Evolutionary conservation across 2,113 vertebrate genomes (phyloP).

Genomic region (Tragulus kanchil): DNA sequence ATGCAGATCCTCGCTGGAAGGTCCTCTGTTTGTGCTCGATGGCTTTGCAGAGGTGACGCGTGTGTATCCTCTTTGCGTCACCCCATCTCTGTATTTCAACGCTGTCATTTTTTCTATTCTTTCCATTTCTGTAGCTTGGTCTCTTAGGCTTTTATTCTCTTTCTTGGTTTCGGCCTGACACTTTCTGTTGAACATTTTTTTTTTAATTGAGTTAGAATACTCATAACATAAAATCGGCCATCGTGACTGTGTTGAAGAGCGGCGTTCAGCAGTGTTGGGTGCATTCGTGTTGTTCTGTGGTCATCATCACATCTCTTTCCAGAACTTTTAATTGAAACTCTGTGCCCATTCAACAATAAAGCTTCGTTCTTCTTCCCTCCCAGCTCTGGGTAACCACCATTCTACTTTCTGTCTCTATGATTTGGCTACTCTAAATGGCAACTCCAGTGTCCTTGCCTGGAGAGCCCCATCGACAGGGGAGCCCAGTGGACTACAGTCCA

Average conservation of each 20-base stretch:
- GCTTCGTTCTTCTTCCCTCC: neutral
- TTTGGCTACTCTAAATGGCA: neutral
- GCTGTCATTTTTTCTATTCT: neutral
- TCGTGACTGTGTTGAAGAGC: neutral
- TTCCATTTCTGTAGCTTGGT: neutral
- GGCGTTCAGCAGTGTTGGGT: neutral
- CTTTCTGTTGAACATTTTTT: neutral
- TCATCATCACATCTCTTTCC: neutral
- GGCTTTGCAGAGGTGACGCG: neutral
- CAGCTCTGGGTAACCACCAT: neutral
- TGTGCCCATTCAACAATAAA: neutral
- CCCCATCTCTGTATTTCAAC: neutral
- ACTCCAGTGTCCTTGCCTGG: no score
- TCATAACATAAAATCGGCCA: neutral
- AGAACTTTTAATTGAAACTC: conserved; percentile 4
- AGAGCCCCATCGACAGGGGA: no score
- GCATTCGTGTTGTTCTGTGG: neutral
- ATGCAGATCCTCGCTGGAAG: neutral
- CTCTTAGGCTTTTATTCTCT: conserved; percentile 21
- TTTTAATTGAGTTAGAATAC: neutral
- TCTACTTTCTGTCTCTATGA: conserved; percentile 22
- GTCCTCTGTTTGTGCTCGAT: neutral
- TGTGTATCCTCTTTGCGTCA: neutral
- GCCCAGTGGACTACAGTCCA: no score
- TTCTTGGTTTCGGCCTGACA: conserved; percentile 10